Conservation (phyloP, 2,113 vertebrate species). For the Mola mola region DNA sequence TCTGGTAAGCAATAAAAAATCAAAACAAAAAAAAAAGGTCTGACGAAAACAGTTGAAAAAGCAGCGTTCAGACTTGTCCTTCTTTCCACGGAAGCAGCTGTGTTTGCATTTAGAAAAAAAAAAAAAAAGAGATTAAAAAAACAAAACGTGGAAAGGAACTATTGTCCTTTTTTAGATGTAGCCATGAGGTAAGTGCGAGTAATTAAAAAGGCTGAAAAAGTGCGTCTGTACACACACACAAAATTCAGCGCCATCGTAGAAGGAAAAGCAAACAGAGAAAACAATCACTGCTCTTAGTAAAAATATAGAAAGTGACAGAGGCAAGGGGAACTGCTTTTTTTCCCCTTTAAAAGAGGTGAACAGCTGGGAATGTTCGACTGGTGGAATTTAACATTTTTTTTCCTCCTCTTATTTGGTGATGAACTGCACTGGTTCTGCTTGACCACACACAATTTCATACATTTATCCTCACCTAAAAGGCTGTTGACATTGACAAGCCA, state of each 20-base stretch:
- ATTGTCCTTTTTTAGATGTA: slow-evolving; percentile 48
- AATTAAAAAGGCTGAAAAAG: slow-evolving; percentile 47
- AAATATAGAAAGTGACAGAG: slow-evolving; percentile 10
- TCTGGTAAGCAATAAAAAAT: slow-evolving; percentile 54
- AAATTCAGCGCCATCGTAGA: slow-evolving; percentile 6
- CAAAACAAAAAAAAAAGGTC: slow-evolving; percentile 12
- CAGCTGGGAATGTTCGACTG: background rate
- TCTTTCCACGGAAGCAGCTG: slow-evolving; percentile 54
- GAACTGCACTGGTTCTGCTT: background rate
- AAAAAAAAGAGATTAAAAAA: slow-evolving; percentile 20
- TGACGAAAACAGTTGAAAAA: slow-evolving; percentile 63
- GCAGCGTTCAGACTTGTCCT: slow-evolving; percentile 36
- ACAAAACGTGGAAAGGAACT: slow-evolving; percentile 48
- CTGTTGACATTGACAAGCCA: slow-evolving; percentile 1
- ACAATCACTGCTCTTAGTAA: slow-evolving; percentile 9
- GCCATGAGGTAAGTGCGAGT: slow-evolving; percentile 51
- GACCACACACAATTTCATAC: background rate
- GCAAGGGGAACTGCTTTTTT: background rate
- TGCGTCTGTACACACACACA: slow-evolving; percentile 17
- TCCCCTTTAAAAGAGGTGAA: slow-evolving; percentile 3
- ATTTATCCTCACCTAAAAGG: background rate
- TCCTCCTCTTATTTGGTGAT: background rate
- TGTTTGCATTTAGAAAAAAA: slow-evolving; percentile 43
- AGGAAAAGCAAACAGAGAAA: slow-evolving; percentile 29
- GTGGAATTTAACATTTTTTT: background rate